Base-by-base conservation (phyloP, 2,888 invertebrate genomes). In the Lottia gigantea region DNA sequence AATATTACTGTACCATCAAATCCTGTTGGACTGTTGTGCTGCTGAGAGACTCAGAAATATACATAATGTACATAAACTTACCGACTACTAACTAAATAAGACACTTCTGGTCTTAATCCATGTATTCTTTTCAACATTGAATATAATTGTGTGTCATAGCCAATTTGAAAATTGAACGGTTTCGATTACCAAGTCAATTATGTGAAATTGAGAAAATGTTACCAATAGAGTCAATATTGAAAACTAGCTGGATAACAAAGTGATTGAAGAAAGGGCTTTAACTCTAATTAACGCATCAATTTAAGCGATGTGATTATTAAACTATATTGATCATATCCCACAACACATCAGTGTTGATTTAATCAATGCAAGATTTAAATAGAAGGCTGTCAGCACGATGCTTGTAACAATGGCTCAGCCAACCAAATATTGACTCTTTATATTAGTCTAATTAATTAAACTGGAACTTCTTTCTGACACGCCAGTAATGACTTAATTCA, bases 361-460 rank as follows among this genome's bases (percentile, higher is more conserved):
- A 69, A 69, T 69, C 69, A 69, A 69, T 69, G 64, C 65, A n/a
- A 11, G 40, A 14, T 23, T 62, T 55, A 25, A 31, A 65, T 26
- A 46, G 64, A 40, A 49, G 40, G 64, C 65, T 69, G 69, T 69
- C 69, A 69, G 55, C 61, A 55, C 55, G 55, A 55, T 55, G 55
- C 64, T 47, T 49, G 69, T 61, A 64, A 69, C 69, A 69, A 69
- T 64, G 55, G 46, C 64, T 25, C 47, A 64, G 64, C 64, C 69
- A 25, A 63, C 64, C 69, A 69, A 69, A 69, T 69, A 69, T 69
- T 69, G 64, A 65, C 65, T 65, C 69, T 64, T 69, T 64, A 69
- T 69, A 69, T 69, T 69, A 69, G 69, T 64, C 64, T 69, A 69
- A 69, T 69, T 69, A 69, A 69, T 69, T 69, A 69, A 69, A 69